Percentiles rank a stretch among this genome's conserved stretches.
phyloP scores from a whole-genome alignment of 2,797 vertebrate species.

The Anguilla obscura region DNA sequence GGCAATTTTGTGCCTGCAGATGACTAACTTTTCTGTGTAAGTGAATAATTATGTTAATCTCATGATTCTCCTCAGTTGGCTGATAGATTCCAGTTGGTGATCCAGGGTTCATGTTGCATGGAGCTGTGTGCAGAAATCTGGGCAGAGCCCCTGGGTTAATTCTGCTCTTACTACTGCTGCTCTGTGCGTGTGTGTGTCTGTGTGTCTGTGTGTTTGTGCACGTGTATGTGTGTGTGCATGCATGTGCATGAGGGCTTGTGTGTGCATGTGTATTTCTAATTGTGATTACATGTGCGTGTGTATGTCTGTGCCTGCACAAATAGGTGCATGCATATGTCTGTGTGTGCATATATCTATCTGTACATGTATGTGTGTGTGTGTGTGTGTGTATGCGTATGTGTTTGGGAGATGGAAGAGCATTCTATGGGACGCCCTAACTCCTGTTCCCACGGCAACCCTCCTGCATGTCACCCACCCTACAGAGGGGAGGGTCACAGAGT shows the following conservation, averaged over 20 bases:
- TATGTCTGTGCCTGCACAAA: background rate
- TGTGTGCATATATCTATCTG: background rate
- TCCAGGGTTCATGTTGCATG: background rate
- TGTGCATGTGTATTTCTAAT: background rate
- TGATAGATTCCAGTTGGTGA: constrained; percentile 30
- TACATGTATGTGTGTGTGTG: background rate
- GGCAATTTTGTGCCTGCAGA: constrained; percentile 6
- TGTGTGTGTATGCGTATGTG: background rate
- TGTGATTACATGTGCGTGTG: background rate
- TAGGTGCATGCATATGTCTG: background rate
- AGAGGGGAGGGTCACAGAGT: background rate
- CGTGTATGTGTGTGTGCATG: background rate
- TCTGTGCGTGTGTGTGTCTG: background rate
- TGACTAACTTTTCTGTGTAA: constrained; percentile 22
- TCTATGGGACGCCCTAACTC: background rate
- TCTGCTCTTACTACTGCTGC: background rate
- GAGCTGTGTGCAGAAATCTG: background rate
- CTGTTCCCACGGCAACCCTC: background rate
- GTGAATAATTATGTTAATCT: constrained; percentile 33
- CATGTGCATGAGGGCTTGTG: background rate
- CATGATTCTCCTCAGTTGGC: constrained; percentile 29
- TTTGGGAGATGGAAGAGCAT: background rate
- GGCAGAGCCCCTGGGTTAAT: constrained; percentile 15
- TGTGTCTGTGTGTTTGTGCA: background rate
- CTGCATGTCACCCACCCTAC: background rate